Percentiles rank a stretch among this genome's conserved stretches.
phyloP scores from a whole-genome alignment of 2,113 vertebrate species.

The Numenius arquata region DNA sequence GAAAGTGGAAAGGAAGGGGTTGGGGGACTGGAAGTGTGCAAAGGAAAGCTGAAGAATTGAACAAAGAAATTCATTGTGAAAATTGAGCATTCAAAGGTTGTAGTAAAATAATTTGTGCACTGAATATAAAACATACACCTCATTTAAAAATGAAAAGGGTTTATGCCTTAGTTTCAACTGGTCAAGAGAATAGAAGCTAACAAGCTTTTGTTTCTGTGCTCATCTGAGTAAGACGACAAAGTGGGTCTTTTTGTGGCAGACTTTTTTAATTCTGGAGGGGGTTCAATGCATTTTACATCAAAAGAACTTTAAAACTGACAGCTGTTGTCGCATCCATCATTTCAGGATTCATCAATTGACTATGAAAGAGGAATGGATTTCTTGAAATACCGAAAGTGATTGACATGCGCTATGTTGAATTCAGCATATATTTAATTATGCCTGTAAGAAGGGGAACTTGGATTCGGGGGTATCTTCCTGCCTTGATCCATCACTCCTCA shows the following conservation, averaged over 20 bases:
- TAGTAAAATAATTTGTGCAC: background rate
- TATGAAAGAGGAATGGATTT: background rate
- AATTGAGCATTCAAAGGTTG: background rate
- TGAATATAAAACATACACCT: background rate
- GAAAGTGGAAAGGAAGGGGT: background rate
- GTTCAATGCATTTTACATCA: background rate
- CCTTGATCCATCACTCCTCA: background rate
- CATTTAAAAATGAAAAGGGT: background rate
- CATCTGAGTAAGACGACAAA: background rate
- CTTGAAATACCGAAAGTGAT: background rate
- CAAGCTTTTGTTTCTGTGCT: background rate
- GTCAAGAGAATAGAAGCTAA: background rate
- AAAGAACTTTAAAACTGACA: conserved; percentile 11
- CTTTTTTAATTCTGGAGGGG: background rate
- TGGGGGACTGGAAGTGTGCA: accelerated
- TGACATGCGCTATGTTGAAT: background rate
- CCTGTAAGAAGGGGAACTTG: background rate
- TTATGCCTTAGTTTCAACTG: background rate
- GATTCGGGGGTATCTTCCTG: background rate
- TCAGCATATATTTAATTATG: background rate
- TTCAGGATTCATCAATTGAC: background rate
- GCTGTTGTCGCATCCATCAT: background rate
- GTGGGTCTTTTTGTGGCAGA: background rate
- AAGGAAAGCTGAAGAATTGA: background rate
- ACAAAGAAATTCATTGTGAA: background rate